Conservation (phyloP, 2,797 vertebrate genomes). For the Gallirallus australis region DNA sequence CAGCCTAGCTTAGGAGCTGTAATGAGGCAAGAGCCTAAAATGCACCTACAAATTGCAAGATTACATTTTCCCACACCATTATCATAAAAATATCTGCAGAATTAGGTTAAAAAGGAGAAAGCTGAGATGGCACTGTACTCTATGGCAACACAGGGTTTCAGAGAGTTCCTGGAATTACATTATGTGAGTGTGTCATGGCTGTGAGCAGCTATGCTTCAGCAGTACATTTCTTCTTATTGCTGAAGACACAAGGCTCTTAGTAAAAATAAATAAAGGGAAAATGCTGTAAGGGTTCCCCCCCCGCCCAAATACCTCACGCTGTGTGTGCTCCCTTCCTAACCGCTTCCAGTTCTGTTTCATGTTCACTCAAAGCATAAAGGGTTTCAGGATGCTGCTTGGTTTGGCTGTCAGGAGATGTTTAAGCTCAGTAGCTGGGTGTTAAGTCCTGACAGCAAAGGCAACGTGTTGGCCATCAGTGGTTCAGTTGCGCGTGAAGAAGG, state of each 20-base stretch:
- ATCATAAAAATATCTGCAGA: background rate
- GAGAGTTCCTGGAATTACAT: background rate
- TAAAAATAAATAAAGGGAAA: background rate
- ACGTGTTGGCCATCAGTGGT: background rate
- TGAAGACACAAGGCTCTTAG: background rate
- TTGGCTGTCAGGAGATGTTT: background rate
- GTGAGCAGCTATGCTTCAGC: background rate
- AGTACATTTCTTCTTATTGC: background rate
- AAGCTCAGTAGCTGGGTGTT: accelerated
- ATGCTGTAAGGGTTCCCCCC: accelerated
- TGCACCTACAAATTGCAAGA: background rate
- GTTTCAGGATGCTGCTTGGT: background rate
- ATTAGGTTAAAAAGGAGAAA: background rate
- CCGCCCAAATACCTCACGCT: background rate
- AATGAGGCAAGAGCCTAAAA: background rate
- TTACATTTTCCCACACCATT: background rate
- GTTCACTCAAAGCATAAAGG: background rate
- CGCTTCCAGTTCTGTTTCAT: accelerated
- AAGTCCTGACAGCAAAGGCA: background rate
- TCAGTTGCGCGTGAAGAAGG: background rate
- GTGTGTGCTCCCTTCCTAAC: background rate
- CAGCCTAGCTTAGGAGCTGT: background rate
- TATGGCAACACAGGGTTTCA: background rate
- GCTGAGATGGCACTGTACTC: background rate
- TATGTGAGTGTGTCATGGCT: background rate